Evolutionary conservation across 2,113 vertebrate genomes (phyloP), one percentile per base, ranked within the genome.

Genomic region (Oenanthe melanoleuca): DNA sequence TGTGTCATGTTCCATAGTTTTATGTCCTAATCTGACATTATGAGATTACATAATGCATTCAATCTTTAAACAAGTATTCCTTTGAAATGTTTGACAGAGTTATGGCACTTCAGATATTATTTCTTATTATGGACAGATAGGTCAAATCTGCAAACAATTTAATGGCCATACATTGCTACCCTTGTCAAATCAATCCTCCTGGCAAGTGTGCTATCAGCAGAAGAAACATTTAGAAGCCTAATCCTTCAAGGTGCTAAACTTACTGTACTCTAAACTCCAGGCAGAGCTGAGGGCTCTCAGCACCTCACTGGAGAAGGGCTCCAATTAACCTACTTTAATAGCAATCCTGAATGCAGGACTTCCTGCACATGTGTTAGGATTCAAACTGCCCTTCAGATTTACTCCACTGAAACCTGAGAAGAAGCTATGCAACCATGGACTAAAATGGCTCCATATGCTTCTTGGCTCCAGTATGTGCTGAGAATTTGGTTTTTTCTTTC

Each of bases 71-170:
- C 79, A 97, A 95, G 93, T 91, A 97, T 95, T 95, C 73, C 84
- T 97, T 97, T 97, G 92, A 97, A 97, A 97, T 72, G 49, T 96
- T 91, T 96, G 93, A 86, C 86, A 97, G 90, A 95, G 78, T 91
- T 97, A 92, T 83, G 86, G 81, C 91, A 90, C 67, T 90, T 97
- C 96, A 95, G 90, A 96, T 95, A 96, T 95, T 96, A 88, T 94
- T 97, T 96, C 83, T 92, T 93, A 70, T 88, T 96, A 74, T 75
- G 92, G 95, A 89, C 87, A 97, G 96, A 91, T 91, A 97, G 94
- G 92, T 97, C 96, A 97, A 97, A 96, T 97, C 96, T 97, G 97
- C 93, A 96, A 97, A 96, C 92, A 95, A 95, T 97, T 97, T 96
- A 95, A 92, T 93, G 92, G 88, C 89, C 73, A 91, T 92, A 95